Evolutionary conservation across 2,113 vertebrate species (phyloP).

Genomic region (Trogon melanurus): DNA sequence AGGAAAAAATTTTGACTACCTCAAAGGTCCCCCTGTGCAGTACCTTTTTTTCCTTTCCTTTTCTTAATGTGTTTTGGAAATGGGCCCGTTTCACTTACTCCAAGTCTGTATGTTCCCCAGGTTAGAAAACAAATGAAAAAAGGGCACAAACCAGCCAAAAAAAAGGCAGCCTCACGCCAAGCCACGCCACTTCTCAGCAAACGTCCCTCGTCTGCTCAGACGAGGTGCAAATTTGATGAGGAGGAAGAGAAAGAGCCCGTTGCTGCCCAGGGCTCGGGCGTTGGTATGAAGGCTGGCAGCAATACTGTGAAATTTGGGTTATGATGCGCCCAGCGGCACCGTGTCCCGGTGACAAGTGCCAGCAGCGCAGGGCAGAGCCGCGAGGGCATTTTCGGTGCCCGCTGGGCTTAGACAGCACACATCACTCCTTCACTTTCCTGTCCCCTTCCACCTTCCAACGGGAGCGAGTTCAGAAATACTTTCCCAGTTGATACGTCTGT

Average conservation of each 20-base stretch:
- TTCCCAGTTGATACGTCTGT: background rate
- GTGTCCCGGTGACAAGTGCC: background rate
- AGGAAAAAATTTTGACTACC: slow-evolving; percentile 63
- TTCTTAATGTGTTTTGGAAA: slow-evolving; percentile 9
- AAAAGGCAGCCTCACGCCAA: background rate
- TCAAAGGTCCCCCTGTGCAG: slow-evolving; percentile 66
- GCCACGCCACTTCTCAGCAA: background rate
- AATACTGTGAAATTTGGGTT: slow-evolving; percentile 70
- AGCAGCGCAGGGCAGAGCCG: background rate
- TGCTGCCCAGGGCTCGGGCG: background rate
- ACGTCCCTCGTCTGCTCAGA: background rate
- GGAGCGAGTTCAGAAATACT: background rate
- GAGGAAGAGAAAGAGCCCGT: background rate
- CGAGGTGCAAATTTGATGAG: background rate
- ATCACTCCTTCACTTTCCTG: background rate
- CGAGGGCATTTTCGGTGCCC: background rate
- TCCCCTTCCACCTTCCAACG: background rate
- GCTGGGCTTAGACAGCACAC: background rate
- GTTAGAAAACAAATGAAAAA: slow-evolving; percentile 19
- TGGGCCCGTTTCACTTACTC: background rate
- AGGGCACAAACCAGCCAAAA: background rate
- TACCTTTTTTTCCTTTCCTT: slow-evolving; percentile 36
- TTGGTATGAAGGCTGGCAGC: background rate
- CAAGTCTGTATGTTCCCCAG: background rate
- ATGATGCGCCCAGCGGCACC: background rate